phyloP scores from a whole-genome alignment of 2,113 vertebrate genomes.

The Pica pica region DNA sequence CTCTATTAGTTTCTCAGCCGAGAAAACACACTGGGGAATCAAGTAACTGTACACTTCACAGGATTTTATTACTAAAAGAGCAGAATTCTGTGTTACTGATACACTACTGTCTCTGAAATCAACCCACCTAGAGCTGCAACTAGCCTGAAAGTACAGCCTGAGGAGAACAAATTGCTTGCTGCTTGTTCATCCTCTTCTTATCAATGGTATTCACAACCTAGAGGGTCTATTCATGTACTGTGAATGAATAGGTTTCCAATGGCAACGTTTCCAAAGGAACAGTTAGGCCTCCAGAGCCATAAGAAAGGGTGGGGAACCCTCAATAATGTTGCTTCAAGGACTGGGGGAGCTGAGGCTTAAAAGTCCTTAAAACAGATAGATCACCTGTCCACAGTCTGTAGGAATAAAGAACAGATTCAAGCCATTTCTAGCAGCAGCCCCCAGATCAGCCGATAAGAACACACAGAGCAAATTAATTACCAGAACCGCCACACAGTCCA shows the following conservation, averaged over 20 bases:
- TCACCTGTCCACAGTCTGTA: background rate
- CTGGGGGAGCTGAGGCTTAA: background rate
- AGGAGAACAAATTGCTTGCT: conserved; percentile 39
- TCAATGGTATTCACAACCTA: conserved; percentile 58
- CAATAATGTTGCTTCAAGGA: conserved; percentile 1
- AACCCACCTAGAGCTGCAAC: conserved; percentile 51
- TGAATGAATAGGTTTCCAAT: conserved; percentile 76
- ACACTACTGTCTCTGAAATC: conserved; percentile 20
- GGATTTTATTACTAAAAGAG: background rate
- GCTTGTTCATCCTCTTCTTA: conserved; percentile 36
- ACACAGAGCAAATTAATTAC: conserved; percentile 18
- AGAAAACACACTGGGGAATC: background rate
- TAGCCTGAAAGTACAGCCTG: conserved; percentile 4
- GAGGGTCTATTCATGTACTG: conserved; percentile 67
- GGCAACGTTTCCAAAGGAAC: conserved; percentile 63
- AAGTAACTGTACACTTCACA: background rate
- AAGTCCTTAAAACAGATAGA: conserved; percentile 28
- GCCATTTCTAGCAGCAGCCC: background rate
- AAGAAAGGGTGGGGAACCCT: conserved; percentile 47
- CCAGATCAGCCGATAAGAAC: background rate
- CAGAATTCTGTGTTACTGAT: background rate
- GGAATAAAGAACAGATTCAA: background rate
- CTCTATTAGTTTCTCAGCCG: accelerated
- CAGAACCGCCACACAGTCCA: background rate
- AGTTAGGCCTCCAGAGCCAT: conserved; percentile 19